A percentile compares a stretch with the other conserved stretches of the same genome.
phyloP scores from a whole-genome alignment of 2,113 vertebrate species.

The Macrotis lagotis region DNA sequence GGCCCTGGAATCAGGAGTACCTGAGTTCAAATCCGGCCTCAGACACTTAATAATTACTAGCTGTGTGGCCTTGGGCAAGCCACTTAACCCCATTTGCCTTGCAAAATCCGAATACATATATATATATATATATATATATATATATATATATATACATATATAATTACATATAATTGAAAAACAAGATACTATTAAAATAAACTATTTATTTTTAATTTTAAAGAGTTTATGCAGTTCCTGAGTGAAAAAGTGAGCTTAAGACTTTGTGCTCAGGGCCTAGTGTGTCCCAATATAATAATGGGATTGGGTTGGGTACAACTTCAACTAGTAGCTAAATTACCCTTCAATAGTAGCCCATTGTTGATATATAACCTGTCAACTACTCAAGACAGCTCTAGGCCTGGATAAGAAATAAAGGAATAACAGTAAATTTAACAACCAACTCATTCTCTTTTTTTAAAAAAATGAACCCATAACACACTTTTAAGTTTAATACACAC shows the following conservation, averaged over 20 bases:
- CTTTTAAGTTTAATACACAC: background rate
- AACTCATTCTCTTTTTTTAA: background rate
- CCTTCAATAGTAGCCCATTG: background rate
- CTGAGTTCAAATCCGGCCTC: too few relatives aligned
- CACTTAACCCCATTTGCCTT: too few relatives aligned
- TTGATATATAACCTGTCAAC: background rate
- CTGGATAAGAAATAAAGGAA: background rate
- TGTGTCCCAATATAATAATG: background rate
- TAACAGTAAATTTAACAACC: background rate
- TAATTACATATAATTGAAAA: background rate
- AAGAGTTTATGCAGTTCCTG: background rate
- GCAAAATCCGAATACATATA: too few relatives aligned
- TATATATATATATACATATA: too few relatives aligned
- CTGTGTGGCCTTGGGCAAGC: too few relatives aligned
- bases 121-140: too few relatives aligned
- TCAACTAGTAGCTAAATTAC: background rate
- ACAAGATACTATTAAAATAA: too few relatives aligned
- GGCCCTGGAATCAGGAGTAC: too few relatives aligned
- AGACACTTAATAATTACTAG: too few relatives aligned
- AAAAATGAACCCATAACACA: background rate
- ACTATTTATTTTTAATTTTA: too few relatives aligned
- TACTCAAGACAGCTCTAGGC: background rate
- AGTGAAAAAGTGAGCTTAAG: background rate
- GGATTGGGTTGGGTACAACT: background rate
- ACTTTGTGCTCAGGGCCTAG: background rate